phyloP scores from a whole-genome alignment of 1,140 invertebrate genomes.

The Venustaconcha ellipsiformis region DNA sequence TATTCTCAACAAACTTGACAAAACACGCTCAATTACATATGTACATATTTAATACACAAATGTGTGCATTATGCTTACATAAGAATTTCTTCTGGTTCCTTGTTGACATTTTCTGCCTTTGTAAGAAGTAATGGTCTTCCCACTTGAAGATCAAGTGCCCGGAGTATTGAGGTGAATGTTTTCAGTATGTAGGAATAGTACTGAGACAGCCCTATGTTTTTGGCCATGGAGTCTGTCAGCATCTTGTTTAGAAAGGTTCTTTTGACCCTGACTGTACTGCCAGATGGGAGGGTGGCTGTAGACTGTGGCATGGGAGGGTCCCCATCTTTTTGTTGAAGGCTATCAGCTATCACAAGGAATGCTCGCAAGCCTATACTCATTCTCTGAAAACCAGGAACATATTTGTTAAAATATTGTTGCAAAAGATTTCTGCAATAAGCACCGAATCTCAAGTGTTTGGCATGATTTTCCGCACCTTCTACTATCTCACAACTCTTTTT shows the following conservation, averaged over 20 bases:
- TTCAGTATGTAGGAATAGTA: conserved; percentile 96
- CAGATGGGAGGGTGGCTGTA: conserved; percentile 92
- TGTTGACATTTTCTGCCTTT: conserved; percentile 94
- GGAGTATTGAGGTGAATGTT: conserved; percentile 95
- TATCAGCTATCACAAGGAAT: conserved; percentile 98
- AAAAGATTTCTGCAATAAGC: too few species aligned
- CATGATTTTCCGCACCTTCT: too few species aligned
- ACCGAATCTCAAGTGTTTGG: too few species aligned
- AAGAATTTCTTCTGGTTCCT: conserved; percentile 96
- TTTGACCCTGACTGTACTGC: conserved; percentile 91
- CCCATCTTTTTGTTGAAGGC: conserved; percentile 97
- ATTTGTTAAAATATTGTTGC: too few species aligned
- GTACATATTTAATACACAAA: too few species aligned
- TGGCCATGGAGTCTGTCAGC: conserved; percentile 86
- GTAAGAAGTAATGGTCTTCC: conserved; percentile 96
- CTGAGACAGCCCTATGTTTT: conserved; percentile 94
- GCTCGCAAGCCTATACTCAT: conserved; percentile 98
- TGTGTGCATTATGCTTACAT: conserved; percentile 70
- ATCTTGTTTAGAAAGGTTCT: conserved; percentile 79
- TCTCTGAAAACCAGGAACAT: conserved; percentile 69
- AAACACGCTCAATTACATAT: too few species aligned
- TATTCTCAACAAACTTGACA: too few species aligned
- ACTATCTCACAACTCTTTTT: too few species aligned
- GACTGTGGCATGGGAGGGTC: conserved; percentile 98
- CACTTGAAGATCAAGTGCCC: conserved; percentile 96